Evolutionary conservation across 1,140 invertebrate species (phyloP).

Genomic region (Venturia canescens): DNA sequence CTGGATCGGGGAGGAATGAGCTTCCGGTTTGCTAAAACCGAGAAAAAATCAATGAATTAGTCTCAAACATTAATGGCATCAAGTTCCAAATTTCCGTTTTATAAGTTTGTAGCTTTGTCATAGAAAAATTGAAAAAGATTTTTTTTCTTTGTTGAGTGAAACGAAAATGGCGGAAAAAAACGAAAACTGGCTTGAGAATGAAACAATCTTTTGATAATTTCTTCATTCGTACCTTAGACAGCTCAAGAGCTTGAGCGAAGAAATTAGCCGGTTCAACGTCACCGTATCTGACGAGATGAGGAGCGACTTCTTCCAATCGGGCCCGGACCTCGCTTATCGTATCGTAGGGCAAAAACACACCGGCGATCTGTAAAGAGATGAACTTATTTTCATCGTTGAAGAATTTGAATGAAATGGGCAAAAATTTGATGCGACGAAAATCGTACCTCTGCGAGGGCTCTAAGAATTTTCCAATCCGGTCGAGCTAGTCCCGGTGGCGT

Average conservation of each 20-base stretch:
- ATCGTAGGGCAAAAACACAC: conserved; percentile 92
- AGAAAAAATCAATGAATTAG: too few species aligned
- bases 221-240: conserved; percentile 81
- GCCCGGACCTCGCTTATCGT: conserved; percentile 89
- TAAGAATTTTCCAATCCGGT: conserved; percentile 99
- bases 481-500: conserved; percentile 95
- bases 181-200: too few species aligned
- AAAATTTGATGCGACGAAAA: conserved; percentile 17
- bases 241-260: conserved; percentile 84
- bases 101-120: too few species aligned
- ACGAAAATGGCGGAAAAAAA: conserved; percentile 50
- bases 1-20: conserved; percentile 78
- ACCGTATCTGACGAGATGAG: conserved; percentile 91
- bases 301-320: conserved; percentile 91
- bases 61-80: too few species aligned
- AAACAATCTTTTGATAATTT: too few species aligned
- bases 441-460: conserved; percentile 88
- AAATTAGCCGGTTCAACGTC: conserved; percentile 90
- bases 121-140: too few species aligned
- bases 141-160: too few species aligned
- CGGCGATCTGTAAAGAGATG: conserved; percentile 84
- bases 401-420: not conserved
- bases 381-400: not conserved
- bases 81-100: too few species aligned
- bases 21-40: conserved; percentile 78